Evolutionary conservation across 2,113 vertebrate species (phyloP).

Genomic region (Hipposideros armiger): DNA sequence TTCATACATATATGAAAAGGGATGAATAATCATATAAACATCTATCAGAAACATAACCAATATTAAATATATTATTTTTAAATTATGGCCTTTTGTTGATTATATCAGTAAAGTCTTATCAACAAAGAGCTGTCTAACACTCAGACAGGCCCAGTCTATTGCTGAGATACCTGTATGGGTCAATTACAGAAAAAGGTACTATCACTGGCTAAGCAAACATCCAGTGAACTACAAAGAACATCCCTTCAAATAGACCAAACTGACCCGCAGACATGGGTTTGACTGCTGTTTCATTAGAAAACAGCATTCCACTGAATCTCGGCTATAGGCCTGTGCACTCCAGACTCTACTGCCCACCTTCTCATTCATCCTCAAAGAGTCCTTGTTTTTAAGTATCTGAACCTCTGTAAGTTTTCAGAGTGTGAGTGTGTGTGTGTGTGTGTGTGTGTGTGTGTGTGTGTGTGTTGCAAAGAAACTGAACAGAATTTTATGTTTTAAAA

Average conservation of each 20-base stretch:
- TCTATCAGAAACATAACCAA: neutral
- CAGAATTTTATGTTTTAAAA: neutral
- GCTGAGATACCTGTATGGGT: neutral
- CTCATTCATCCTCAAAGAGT: neutral
- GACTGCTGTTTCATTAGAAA: neutral
- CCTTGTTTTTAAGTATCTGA: neutral
- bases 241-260: neutral
- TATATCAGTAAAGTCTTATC: neutral
- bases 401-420: neutral
- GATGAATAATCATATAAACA: neutral
- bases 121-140: neutral
- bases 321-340: too few species aligned
- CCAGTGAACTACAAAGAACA: neutral
- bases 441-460: neutral
- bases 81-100: neutral
- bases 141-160: neutral
- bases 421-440: neutral
- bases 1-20: neutral
- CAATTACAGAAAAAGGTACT: neutral
- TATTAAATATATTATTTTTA: neutral
- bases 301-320: neutral
- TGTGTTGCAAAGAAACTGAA: neutral
- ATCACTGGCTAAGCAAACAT: neutral
- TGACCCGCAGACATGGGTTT: neutral
- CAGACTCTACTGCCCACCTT: neutral